These are phyloP conservation scores for Syrmaticus mikado DNA, from an alignment of 2,113 vertebrate species.

Conservation along the genomic window DNA sequence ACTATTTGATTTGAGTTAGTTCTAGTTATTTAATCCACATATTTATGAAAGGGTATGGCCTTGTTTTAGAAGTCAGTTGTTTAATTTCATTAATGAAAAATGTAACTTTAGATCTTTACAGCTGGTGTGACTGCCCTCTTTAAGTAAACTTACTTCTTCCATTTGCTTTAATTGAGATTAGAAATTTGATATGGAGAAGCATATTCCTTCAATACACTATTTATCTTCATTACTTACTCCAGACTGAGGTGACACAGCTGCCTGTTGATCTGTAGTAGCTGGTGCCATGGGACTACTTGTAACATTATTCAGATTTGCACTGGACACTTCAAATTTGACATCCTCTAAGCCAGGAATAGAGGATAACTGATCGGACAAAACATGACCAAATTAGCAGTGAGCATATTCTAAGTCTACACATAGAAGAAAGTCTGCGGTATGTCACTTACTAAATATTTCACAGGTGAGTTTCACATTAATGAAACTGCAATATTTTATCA, in stretches of 20 bases:
- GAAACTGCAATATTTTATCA: background rate
- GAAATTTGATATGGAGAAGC: background rate
- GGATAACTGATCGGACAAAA: slow-evolving; percentile 83
- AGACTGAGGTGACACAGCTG: slow-evolving; percentile 38
- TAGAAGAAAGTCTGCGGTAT: background rate
- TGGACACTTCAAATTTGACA: slow-evolving; percentile 84
- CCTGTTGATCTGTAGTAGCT: slow-evolving; percentile 65
- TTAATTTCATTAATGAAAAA: background rate
- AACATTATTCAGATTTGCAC: slow-evolving; percentile 63
- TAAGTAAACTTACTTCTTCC: background rate
- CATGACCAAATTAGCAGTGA: background rate
- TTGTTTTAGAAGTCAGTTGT: background rate
- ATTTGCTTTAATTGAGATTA: background rate
- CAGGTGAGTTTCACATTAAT: background rate
- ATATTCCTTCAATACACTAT: background rate
- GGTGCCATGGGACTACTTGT: slow-evolving; percentile 77
- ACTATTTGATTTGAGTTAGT: background rate
- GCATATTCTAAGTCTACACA: accelerated
- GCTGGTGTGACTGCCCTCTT: background rate
- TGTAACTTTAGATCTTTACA: background rate
- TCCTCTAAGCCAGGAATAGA: slow-evolving; percentile 97
- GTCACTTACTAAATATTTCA: background rate
- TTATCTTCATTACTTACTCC: slow-evolving; percentile 69
- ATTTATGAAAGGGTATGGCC: background rate
- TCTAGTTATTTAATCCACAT: background rate